phyloP scores from a whole-genome alignment of 64 coral and sea anemone genomes.

The Montipora capricornis region DNA sequence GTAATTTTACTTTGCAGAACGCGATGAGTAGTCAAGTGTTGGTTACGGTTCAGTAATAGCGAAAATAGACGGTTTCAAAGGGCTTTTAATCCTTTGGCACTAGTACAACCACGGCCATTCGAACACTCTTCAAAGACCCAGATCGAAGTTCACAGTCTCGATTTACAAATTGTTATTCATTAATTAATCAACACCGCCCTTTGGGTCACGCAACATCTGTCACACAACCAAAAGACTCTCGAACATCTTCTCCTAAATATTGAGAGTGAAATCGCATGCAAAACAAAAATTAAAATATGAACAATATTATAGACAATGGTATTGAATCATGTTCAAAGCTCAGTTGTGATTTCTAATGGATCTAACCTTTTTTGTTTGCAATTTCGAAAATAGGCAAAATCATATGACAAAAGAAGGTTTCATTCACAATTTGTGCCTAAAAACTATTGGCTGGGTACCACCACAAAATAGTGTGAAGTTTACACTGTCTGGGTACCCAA shows the following conservation, averaged over 20 bases:
- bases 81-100: background rate
- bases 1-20: background rate
- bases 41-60: background rate
- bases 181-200: conserved; percentile 1
- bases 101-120: background rate
- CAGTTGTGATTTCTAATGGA: conserved; percentile 6
- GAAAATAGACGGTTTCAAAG: background rate
- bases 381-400: conserved; percentile 7
- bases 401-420: background rate
- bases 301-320: background rate
- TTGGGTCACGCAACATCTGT: conserved; percentile 8
- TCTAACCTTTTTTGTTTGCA: conserved; percentile 7
- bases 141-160: conserved; percentile 2
- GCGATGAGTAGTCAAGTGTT: background rate
- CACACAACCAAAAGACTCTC: background rate
- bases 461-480: conserved; percentile 10
- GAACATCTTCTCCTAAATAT: background rate
- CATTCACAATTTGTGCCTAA: background rate
- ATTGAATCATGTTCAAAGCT: conserved; percentile 9
- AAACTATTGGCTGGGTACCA: conserved; percentile 1
- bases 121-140: background rate
- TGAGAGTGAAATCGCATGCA: conserved; percentile 9
- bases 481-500: conserved; percentile 8
- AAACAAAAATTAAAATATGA: background rate
- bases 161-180: conserved; percentile 8